A percentile compares a stretch with the other conserved stretches of the same genome.
Conservation (phyloP, 2,113 vertebrate species). For the Falcunculus frontatus region DNA sequence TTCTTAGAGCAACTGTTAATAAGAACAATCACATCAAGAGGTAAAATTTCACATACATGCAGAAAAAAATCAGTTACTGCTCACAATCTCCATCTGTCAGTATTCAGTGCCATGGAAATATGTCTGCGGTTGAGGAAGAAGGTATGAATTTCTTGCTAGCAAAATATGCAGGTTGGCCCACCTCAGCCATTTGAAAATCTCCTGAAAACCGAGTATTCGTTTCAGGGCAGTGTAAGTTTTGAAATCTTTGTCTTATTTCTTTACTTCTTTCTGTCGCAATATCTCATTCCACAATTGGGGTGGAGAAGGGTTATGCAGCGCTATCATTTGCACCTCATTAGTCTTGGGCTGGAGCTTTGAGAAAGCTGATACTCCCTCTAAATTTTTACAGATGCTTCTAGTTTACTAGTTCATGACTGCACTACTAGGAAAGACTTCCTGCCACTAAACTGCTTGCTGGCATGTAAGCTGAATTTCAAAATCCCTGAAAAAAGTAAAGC, state of each 20-base stretch:
- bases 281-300: constrained; percentile 75
- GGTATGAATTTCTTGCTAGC: constrained; percentile 58
- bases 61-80: constrained; percentile 6
- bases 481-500: constrained; percentile 75
- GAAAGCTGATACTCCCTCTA: constrained; percentile 84
- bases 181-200: constrained; percentile 55
- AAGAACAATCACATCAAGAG: constrained; percentile 40
- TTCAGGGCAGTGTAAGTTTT: constrained; percentile 53
- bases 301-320: constrained; percentile 73
- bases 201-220: constrained; percentile 43
- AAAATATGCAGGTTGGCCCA: constrained; percentile 42
- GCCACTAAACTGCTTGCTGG: constrained; percentile 82
- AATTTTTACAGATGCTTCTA: constrained; percentile 88
- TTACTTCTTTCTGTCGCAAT: constrained; percentile 72
- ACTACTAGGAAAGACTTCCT: constrained; percentile 82
- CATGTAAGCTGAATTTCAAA: constrained; percentile 81
- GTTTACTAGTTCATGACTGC: constrained; percentile 85
- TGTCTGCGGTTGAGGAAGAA: constrained; percentile 46
- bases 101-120: constrained; percentile 21
- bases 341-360: constrained; percentile 77
- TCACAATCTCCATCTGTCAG: constrained; percentile 27
- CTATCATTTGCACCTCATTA: constrained; percentile 87
- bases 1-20: constrained; percentile 46
- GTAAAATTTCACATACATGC: constrained; percentile 33
- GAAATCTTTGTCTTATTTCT: constrained; percentile 65